Base-by-base conservation (phyloP, 1,140 invertebrate genomes). In the Musca domestica region DNA sequence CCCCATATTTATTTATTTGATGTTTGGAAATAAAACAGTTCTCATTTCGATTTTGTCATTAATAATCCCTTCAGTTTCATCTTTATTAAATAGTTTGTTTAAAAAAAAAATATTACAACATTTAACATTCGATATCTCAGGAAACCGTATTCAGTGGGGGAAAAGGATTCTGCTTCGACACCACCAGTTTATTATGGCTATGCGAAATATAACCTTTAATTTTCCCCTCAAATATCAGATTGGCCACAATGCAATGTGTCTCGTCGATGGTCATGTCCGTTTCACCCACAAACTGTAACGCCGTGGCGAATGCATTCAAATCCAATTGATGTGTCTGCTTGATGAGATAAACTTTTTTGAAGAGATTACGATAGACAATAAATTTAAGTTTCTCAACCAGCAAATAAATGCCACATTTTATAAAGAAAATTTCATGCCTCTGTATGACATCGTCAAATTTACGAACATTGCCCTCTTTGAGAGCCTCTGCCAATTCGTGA, bases 181-280 rank as follows among this genome's bases (percentile, higher is more conserved):
- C 91, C 56, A 99, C 96, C 58, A 99, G 85, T 84, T 98, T 98
- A 79, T 97, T 92, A 83, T 99, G 96, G 69, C 95, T 92, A 83
- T 97, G 91, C 0, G 96, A 98, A 77, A 99, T 98, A 80, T 99
- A 99, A 0, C 98, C 97, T 82, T 98, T 94, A 69, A 95, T 92
- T 84, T 93, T 94, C 2, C 93, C 94, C 80, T 98, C 95, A 81
- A 90, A 94, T 76, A 99, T 99, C 23, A 99, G 86, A 86, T 98
- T 98, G 1, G 95, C 94, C 12, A 99, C 87, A 77, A 99, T 94
- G 84, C 96, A 99, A 76, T 97, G 91, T 1, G 95, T 95, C 83
- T 98, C 95, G 83, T 98, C 95, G 70, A 92, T 85, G 80, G 96
- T 93, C 14, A 97, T 90, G 78, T 96, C 93, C 30, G 90, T 89